Evolutionary conservation across 2,888 invertebrate species (phyloP), one percentile per base, ranked within the genome.

Genomic region (Phengaris alcon): DNA sequence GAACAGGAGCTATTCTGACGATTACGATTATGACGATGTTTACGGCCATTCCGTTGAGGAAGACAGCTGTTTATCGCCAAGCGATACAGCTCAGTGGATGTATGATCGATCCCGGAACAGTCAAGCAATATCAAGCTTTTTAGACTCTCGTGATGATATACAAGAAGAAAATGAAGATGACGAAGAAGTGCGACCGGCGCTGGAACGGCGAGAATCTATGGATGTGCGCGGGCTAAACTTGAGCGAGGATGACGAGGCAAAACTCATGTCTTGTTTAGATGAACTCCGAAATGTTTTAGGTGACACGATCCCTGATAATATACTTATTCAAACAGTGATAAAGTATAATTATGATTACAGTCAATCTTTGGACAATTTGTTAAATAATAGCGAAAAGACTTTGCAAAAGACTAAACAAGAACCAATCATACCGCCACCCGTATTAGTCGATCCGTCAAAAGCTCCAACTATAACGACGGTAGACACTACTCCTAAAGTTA

Each of bases 1-100:
- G 76, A 96, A 96, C 78, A 96, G 97, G 95, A 97, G 96, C 86
- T 97, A 96, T 88, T 96, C 96, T 51, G 98, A 98, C 83, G 98
- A 98, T 84, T 98, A 97, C 85, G 98, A 98, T 84, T 97, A 97
- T 83, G 97, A 98, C 84, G 98, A 97, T 92, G 95, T 97, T 77
- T 99, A 98, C 87, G 98, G 98, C 12, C 97, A 97, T 88, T 98
- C 98, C 3, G 96, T 98, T 68, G 99, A 99, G 89, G 98, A 99
- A 85, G 98, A 98, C 85, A 97, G 95, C 88, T 97, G 96, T 85
- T 95, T 98, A 83, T 99, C 98, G 13, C 98, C 98, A 3, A 97
- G 97, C 84, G 97, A 98, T 93, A 94, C 95, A 59, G 95, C 96
- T 77, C 96, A 97, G 84, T 98, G 97, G 93, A 94, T 98, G 84